Evolutionary conservation across 2,113 vertebrate genomes (phyloP).

Genomic region (Scortum barcoo): DNA sequence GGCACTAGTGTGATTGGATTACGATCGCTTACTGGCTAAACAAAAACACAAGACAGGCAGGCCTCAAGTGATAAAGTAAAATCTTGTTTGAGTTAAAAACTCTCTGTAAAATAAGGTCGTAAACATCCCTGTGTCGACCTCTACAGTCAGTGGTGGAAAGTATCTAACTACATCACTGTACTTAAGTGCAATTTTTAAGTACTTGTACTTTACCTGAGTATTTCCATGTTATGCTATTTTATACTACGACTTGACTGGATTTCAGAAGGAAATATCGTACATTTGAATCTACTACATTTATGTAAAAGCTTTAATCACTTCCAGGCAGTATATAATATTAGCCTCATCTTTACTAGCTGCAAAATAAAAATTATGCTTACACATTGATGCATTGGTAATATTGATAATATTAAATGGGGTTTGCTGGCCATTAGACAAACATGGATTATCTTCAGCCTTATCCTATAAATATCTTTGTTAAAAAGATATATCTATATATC

Average conservation of each 20-base stretch:
- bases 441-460: no score
- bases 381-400: no score
- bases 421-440: no score
- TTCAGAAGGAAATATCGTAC: background rate
- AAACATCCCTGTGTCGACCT: background rate
- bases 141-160: background rate
- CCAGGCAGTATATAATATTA: background rate
- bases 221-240: background rate
- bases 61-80: background rate
- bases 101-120: background rate
- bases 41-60: slow-evolving; percentile 1
- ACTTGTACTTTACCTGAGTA: no score
- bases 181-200: no score
- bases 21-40: slow-evolving; percentile 34
- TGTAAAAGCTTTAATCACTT: background rate
- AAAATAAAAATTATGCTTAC: background rate
- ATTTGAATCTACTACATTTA: background rate
- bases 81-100: background rate
- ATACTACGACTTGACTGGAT: background rate
- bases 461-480: no score
- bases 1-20: slow-evolving; percentile 51
- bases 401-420: no score
- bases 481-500: no score
- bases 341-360: background rate
- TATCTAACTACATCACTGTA: background rate